phyloP scores from a whole-genome alignment of 2,113 vertebrate genomes.

The Oryzias melastigma region DNA sequence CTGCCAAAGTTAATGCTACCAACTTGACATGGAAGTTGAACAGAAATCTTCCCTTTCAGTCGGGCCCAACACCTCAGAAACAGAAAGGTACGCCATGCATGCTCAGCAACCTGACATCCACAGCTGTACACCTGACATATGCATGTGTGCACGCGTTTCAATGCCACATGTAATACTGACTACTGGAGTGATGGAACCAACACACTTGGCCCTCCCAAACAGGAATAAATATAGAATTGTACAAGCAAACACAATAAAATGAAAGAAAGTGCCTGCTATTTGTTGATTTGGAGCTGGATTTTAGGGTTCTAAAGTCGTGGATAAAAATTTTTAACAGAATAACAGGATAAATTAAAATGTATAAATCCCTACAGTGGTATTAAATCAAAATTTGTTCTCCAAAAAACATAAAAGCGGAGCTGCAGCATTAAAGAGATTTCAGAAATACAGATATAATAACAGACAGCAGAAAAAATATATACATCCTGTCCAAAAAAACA shows the following conservation, averaged over 20 bases:
- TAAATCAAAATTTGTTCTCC: not conserved
- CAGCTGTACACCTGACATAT: constrained; percentile 28
- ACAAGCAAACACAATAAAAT: not conserved
- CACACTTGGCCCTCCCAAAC: not conserved
- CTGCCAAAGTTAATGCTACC: constrained; percentile 8
- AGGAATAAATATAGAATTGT: not conserved
- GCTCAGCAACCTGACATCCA: constrained; percentile 22
- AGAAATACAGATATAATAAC: constrained; percentile 10
- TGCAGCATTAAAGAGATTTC: constrained; percentile 6
- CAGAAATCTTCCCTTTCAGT: constrained; percentile 12
- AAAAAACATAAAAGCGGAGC: not conserved
- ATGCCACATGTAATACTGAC: not conserved
- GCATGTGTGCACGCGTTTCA: constrained; percentile 15
- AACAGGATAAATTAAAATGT: too few species aligned
- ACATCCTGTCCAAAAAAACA: not conserved
- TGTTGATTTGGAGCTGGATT: not conserved
- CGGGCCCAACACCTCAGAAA: constrained; percentile 23
- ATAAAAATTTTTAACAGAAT: not conserved
- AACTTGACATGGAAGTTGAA: constrained; percentile 25
- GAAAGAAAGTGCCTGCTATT: not conserved
- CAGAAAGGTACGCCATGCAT: constrained; percentile 12
- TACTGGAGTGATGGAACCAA: not conserved
- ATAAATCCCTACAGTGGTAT: not conserved
- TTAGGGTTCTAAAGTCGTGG: not conserved
- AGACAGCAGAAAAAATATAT: constrained; percentile 15